Percentiles rank a stretch among this genome's conserved stretches.
Conservation (phyloP, 2,797 vertebrate species). For the Anguilla obscura region DNA sequence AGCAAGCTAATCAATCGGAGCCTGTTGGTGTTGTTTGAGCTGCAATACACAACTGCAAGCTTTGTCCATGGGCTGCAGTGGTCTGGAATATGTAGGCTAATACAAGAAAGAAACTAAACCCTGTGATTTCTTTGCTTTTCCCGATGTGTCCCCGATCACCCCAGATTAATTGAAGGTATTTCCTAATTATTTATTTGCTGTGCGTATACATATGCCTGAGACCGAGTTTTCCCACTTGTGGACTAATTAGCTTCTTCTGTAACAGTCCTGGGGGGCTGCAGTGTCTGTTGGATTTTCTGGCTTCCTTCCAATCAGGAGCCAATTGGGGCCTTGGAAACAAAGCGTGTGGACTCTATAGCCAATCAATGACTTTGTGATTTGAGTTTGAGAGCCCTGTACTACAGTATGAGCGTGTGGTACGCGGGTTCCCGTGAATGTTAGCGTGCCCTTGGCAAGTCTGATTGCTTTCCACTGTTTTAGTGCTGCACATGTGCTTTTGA, state of each 20-base stretch:
- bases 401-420: too few relatives aligned
- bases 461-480: neutral
- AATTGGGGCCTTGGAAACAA: neutral
- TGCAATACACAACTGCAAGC: neutral
- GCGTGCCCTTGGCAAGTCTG: neutral
- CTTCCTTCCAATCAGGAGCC: neutral
- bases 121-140: neutral
- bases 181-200: neutral
- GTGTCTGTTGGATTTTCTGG: neutral
- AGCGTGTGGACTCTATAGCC: neutral
- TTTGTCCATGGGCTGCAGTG: neutral
- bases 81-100: neutral
- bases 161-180: neutral
- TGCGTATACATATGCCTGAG: neutral
- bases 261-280: neutral
- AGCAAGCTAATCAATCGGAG: neutral
- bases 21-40: neutral
- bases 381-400: too few relatives aligned
- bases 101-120: neutral
- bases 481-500: slow-evolving; percentile 10
- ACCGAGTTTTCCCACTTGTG: neutral
- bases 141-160: neutral
- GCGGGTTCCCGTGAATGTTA: neutral
- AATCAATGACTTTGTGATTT: too few relatives aligned
- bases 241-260: neutral